Evolutionary conservation across 2,888 invertebrate species (phyloP), one percentile per base, ranked within the genome.

Genomic region (Teleogryllus oceanicus): DNA sequence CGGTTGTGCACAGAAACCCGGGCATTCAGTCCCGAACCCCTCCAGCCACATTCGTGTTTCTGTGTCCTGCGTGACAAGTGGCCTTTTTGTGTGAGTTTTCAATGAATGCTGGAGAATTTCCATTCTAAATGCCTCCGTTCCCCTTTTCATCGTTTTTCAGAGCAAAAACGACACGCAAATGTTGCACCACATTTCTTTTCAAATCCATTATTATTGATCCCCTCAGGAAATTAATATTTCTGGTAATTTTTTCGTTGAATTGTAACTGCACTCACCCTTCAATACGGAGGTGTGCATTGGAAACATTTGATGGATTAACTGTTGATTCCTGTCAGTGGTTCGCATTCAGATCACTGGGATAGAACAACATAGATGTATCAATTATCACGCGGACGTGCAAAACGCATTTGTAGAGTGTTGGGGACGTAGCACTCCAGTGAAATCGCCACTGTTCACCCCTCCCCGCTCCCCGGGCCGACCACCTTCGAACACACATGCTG

Each of bases 261-360:
- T 18, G n/a, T 62, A 62, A 62, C 62, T 62, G 62, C 62, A 13
- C 62, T 62, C 62, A 62, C 62, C 62, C 62, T 62, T n/a, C 62
- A 62, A 62, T 62, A 37, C 37, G 13, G 62, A 62, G 62, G 62
- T 62, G 62, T 62, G 62, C 62, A 62, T 18, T 62, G 62, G 62
- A 62, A 62, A 62, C 62, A 62, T 62, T 62, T 62, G 62, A 62
- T 62, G 62, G 62, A 62, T 62, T 62, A 62, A 62, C 62, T 62
- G 62, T 62, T 62, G 62, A 62, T 62, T 62, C 62, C 62, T 62
- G n/a, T 62, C 62, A n/a, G n/a, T 62, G 62, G 62, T 62, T 62
- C 11, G 62, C 62, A 18, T 62, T 62, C 62, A 62, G n/a, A 62
- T 62, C 62, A 62, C 62, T 62, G 62, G 62, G 62, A 62, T 62